A percentile compares a stretch with the other conserved stretches of the same genome.
Evolutionary conservation across 2,797 vertebrate species (phyloP).

Genomic region (Acipenser oxyrinchus): DNA sequence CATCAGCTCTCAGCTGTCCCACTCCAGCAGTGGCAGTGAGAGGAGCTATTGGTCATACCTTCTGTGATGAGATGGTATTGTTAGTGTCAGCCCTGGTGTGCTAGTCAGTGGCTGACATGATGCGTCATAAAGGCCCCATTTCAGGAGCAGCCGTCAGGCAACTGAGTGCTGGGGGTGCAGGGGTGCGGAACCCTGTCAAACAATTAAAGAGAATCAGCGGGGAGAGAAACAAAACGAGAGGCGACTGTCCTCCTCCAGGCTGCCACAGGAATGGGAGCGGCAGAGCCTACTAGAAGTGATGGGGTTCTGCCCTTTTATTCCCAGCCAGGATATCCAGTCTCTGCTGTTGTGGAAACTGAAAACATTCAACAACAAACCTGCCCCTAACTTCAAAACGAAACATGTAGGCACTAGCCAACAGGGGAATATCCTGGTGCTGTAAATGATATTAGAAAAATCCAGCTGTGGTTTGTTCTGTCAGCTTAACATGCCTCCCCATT

Average conservation of each 20-base stretch:
- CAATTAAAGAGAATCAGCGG: background rate
- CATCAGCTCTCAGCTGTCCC: too few species aligned
- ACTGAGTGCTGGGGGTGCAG: background rate
- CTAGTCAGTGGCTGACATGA: background rate
- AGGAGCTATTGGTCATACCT: background rate
- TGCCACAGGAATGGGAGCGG: background rate
- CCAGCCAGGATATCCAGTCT: too few species aligned
- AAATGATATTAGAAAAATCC: too few species aligned
- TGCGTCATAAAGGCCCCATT: background rate
- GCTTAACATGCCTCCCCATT: too few species aligned
- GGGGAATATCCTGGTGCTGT: too few species aligned
- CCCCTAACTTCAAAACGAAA: too few species aligned
- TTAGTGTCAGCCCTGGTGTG: background rate
- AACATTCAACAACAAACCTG: too few species aligned
- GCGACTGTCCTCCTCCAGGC: background rate
- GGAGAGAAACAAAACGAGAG: background rate
- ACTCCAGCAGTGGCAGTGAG: background rate
- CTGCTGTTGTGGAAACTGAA: too few species aligned
- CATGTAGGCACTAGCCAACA: too few species aligned
- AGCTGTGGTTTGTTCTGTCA: too few species aligned
- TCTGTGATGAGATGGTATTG: background rate
- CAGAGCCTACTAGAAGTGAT: too few species aligned
- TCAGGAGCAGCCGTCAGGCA: background rate
- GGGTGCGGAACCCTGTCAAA: background rate
- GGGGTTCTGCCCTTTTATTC: too few species aligned